These are phyloP conservation scores for Piprites chloris DNA, from an alignment of 2,113 vertebrate genomes.

Conservation along the genomic window DNA sequence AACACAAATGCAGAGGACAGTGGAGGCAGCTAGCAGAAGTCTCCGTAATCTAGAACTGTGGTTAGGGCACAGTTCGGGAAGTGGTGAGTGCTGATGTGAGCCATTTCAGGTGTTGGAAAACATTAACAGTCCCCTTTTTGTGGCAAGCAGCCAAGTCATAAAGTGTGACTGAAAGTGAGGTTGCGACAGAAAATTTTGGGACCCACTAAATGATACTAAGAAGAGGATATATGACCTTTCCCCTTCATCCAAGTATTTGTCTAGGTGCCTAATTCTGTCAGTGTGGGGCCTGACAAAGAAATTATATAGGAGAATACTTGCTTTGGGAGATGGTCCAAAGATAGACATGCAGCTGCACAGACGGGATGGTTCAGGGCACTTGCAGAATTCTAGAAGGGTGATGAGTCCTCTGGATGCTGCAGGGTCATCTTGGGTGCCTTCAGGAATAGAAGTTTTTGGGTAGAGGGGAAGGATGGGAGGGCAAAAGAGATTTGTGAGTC, in stretches of 20 bases:
- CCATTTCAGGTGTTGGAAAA: background rate
- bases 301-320: background rate
- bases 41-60: background rate
- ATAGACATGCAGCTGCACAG: background rate
- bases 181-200: background rate
- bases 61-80: background rate
- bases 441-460: background rate
- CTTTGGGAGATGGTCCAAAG: background rate
- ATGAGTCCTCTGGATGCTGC: background rate
- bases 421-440: background rate
- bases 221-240: background rate
- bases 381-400: background rate
- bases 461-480: background rate
- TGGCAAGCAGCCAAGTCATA: background rate
- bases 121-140: background rate
- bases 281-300: background rate
- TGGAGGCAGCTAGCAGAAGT: background rate
- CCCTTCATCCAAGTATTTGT: background rate
- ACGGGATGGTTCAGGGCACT: background rate
- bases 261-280: background rate
- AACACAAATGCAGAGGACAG: background rate
- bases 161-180: background rate
- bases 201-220: background rate
- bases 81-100: background rate
- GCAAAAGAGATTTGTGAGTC: background rate